Base-by-base conservation (phyloP, 2,797 vertebrate genomes). In the Microchirus variegatus region DNA sequence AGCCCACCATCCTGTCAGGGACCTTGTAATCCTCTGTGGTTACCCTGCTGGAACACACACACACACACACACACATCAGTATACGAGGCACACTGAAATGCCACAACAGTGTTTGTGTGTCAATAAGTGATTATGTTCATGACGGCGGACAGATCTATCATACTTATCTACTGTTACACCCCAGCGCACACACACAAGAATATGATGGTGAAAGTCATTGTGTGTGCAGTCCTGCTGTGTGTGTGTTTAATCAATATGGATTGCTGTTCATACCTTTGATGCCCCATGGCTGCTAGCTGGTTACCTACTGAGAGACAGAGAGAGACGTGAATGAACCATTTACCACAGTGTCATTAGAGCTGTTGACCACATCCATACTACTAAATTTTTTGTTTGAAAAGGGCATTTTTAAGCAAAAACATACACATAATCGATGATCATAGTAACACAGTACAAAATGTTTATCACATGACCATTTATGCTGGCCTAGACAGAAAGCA, bases 1-100 rank as follows among this genome's bases (percentile, higher is more conserved):
- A 97, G 90, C 96, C 96, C 76, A 97, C 96, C 96, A 97, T 98
- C 90, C 96, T 96, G 90, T 97, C 96, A 80, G 96, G 96, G 86
- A 97, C 96, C 93, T 96, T 97, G 90, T 95, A 97, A 73, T 98
- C 96, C 93, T 97, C 96, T 73, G 96, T 97, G 91, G 96, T 93
- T 78, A 97, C 92, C 91, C 96, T 97, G 80, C 77, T 70, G 63
- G 8, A 93, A 80, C 31, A 86, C 83, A 75, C 22, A 59, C 40
- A 63, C 43, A 67, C 43, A 67, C 18, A 51, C 38, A 70, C 17
- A 59, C 11, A 55, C 36, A 50, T 59, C n/a, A 59, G 17, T 22
- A 63, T 17, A 42, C 36, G 12, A 15, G 14, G 50, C 63, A 59
- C 48, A 60, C 16, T 22, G 15, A 22, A n/a, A 41, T 18, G 35